Conservation (phyloP, 2,888 invertebrate genomes). For the Aleiodes alternator region DNA sequence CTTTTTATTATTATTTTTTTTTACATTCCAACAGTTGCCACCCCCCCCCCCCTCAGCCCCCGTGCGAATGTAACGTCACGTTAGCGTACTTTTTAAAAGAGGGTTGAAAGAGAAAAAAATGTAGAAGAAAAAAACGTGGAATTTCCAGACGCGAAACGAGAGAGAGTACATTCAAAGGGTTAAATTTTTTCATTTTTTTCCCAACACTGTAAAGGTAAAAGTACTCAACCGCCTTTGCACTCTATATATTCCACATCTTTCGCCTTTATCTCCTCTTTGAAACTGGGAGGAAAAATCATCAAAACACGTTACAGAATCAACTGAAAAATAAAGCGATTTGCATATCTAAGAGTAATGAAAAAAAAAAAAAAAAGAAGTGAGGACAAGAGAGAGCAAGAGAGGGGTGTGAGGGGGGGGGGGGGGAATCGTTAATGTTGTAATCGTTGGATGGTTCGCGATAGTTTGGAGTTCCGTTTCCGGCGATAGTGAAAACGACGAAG, state of each 20-base stretch:
- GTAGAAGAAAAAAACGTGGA: neutral
- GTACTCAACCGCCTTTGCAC: slow-evolving; percentile 1
- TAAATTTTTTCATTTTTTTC: neutral
- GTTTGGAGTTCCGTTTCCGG: slow-evolving; percentile 53
- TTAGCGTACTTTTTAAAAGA: slow-evolving; percentile 52
- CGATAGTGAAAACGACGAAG: slow-evolving; percentile 27
- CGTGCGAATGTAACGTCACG: slow-evolving; percentile 2
- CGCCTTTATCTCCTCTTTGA: slow-evolving; percentile 4
- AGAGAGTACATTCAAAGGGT: slow-evolving; percentile 1
- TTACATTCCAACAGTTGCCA: slow-evolving; percentile 39
- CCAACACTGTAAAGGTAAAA: slow-evolving; percentile 3
- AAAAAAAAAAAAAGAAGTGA: slow-evolving; percentile 29
- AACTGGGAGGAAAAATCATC: slow-evolving; percentile 6
- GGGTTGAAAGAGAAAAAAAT: slow-evolving; percentile 55
- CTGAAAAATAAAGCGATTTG: slow-evolving; percentile 10
- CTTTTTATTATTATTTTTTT: slow-evolving; percentile 12
- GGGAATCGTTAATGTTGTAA: slow-evolving; percentile 56
- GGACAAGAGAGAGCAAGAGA: slow-evolving; percentile 28
- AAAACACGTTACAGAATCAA: slow-evolving; percentile 14
- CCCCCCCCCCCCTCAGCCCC: slow-evolving; percentile 25
- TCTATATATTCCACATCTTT: neutral
- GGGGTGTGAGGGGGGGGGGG: too few species aligned
- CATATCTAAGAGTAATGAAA: neutral
- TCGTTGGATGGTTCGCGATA: slow-evolving; percentile 59
- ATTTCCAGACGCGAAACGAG: neutral